Evolutionary conservation across 2,113 vertebrate species (phyloP).

Genomic region (Mesitornis unicolor): DNA sequence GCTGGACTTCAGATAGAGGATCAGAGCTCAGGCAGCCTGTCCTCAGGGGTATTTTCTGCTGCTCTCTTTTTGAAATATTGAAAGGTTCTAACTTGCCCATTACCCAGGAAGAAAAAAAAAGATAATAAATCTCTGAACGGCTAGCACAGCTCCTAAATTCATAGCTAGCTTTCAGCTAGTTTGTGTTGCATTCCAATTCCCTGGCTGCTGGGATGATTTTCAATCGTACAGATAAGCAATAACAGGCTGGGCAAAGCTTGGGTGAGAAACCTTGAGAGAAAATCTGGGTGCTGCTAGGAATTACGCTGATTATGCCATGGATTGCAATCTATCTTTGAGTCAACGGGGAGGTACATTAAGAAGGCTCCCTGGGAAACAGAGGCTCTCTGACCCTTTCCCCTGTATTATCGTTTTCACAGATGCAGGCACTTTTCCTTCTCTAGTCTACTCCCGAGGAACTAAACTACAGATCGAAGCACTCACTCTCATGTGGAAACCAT

Average conservation of each 20-base stretch:
- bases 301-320: not conserved
- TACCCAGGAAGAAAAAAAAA: not conserved
- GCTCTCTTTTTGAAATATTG: not conserved
- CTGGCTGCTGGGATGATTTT: not conserved
- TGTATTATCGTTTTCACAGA: not conserved
- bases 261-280: conserved; percentile 13
- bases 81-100: conserved; percentile 13
- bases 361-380: not conserved
- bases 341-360: not conserved
- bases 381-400: not conserved
- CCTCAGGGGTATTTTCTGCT: not conserved
- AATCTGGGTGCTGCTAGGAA: conserved; percentile 2
- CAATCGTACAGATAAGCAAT: not conserved
- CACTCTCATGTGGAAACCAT: not conserved
- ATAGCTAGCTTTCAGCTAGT: conserved; percentile 25
- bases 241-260: not conserved
- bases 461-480: not conserved
- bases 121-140: not conserved
- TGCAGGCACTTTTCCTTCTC: not conserved
- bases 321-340: not conserved
- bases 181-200: not conserved
- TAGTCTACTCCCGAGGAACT: not conserved
- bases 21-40: not conserved
- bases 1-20: conserved; percentile 29
- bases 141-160: conserved; percentile 19